These are phyloP conservation scores for Rhabditophanes sp. DNA, from an alignment of 2,888 invertebrate species.

Conservation along the genomic window DNA sequence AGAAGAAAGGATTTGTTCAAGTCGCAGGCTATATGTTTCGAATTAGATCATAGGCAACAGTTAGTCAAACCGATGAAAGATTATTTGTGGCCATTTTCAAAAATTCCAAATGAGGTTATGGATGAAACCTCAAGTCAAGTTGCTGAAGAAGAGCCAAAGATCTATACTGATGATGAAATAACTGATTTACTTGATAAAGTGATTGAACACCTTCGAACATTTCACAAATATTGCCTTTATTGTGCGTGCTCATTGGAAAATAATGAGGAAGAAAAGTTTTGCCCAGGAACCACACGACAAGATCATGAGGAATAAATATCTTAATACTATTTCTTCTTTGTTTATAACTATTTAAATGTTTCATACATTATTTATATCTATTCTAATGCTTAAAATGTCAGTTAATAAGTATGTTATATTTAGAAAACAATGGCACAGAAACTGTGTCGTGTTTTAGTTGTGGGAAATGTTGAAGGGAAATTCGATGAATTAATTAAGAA, in stretches of 20 bases:
- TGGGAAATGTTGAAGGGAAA: conserved; percentile 40
- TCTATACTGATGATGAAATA: no score
- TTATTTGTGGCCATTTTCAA: no score
- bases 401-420: conserved; percentile 7
- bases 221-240: conserved; percentile 34
- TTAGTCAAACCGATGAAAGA: no score
- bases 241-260: conserved; percentile 24
- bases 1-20: no score
- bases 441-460: conserved; percentile 25
- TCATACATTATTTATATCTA: conserved; percentile 6
- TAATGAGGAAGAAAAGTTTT: conserved; percentile 18
- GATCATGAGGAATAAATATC: conserved; percentile 20
- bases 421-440: conserved; percentile 6
- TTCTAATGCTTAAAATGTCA: conserved; percentile 4
- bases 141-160: no score
- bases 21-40: no score
- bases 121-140: no score
- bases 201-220: conserved; percentile 17
- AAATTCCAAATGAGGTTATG: no score
- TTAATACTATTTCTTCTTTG: conserved; percentile 5
- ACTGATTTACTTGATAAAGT: conserved; percentile 15
- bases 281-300: conserved; percentile 23
- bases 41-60: no score
- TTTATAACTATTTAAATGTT: not conserved
- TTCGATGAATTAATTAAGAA: conserved; percentile 31